Conservation (phyloP, 2,888 invertebrate genomes). For the Acanthococcus lagerstroemiae region DNA sequence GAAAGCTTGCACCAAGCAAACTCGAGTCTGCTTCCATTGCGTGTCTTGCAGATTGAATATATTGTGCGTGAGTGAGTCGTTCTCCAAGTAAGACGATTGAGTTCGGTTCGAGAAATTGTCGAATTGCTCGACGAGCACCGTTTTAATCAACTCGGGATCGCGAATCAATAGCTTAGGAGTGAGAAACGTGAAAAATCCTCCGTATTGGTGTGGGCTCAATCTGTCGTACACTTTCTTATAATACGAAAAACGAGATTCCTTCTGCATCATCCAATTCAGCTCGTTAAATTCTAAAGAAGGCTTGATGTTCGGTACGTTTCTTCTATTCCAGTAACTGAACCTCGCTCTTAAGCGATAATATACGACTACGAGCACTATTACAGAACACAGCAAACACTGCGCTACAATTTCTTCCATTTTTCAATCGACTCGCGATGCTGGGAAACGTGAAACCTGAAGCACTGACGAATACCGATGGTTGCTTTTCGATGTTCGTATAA, state of each 20-base stretch:
- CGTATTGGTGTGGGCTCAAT: constrained; percentile 29
- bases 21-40: constrained; percentile 47
- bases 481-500: no score
- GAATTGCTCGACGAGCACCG: constrained; percentile 45
- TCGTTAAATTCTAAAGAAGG: no score
- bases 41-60: constrained; percentile 44
- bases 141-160: constrained; percentile 45
- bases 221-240: constrained; percentile 9
- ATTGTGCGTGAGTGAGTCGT: constrained; percentile 41
- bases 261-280: no score
- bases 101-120: constrained; percentile 45
- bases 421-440: no score
- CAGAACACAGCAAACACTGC: no score
- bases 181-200: constrained; percentile 46
- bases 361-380: no score
- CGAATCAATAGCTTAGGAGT: constrained; percentile 44
- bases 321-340: no score
- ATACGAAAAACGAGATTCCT: not conserved
- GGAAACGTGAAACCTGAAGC: no score
- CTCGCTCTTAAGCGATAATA: no score
- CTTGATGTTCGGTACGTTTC: no score
- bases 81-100: constrained; percentile 40
- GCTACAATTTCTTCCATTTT: no score
- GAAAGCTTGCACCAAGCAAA: constrained; percentile 47
- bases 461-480: no score